These are phyloP conservation scores for Lagorchestes hirsutus DNA, from an alignment of 2,797 vertebrate genomes.

Conservation along the genomic window DNA sequence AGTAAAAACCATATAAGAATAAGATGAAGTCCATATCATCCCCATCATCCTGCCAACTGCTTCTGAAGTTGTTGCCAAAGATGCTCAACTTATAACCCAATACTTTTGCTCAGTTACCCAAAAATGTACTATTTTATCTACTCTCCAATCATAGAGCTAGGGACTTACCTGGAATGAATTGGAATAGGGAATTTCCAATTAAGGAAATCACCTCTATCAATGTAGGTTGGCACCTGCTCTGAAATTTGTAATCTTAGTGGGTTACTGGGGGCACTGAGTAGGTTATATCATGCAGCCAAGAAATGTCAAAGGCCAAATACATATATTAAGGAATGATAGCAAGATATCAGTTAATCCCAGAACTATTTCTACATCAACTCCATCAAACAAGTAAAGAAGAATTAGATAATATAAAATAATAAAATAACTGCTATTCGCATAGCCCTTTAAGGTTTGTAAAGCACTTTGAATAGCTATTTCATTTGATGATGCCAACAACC, in stretches of 20 bases:
- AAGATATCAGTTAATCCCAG: not conserved
- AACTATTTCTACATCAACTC: not conserved
- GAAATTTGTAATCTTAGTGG: not conserved
- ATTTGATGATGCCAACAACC: not conserved
- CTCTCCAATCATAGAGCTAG: not conserved
- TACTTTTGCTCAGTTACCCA: not conserved
- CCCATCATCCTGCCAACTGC: not conserved
- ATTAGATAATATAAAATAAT: not conserved
- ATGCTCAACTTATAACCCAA: not conserved
- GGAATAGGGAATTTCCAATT: not conserved
- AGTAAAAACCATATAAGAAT: not conserved
- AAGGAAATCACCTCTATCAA: not conserved
- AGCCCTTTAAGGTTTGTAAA: not conserved
- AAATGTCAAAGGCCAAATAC: not conserved
- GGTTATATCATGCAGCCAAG: not conserved
- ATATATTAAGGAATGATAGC: not conserved
- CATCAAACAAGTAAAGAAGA: not conserved
- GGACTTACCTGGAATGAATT: not conserved
- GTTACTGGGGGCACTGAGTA: not conserved
- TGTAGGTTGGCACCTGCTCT: not conserved
- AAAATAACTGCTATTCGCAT: not conserved
- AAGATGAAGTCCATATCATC: not conserved
- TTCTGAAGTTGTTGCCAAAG: not conserved
- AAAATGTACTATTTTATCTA: not conserved
- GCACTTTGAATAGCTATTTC: not conserved